A percentile compares a stretch with the other conserved stretches of the same genome.
phyloP scores from a whole-genome alignment of 1,140 invertebrate genomes.

The Bombus fervidus region DNA sequence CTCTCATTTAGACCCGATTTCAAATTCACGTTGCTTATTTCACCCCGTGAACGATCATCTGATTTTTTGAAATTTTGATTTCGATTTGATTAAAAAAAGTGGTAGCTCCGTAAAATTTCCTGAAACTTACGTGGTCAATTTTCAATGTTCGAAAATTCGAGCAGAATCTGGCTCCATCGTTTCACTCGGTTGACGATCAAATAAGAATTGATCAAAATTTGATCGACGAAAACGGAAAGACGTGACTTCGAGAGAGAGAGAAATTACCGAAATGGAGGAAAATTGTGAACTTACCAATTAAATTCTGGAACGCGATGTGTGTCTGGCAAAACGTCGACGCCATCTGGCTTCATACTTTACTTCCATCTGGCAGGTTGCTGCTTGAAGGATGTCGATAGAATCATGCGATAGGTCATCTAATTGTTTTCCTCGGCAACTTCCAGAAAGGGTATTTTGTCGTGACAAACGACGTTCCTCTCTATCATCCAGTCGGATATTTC shows the following conservation, averaged over 20 bases:
- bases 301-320: constrained; percentile 18
- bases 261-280: neutral
- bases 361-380: constrained; percentile 5
- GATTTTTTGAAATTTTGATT: neutral
- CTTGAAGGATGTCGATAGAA: constrained; percentile 57
- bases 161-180: too few relatives aligned
- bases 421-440: constrained; percentile 57
- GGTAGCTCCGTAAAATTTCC: neutral
- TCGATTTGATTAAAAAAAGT: neutral
- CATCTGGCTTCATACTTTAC: constrained; percentile 50
- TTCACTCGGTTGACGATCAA: neutral
- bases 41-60: too few relatives aligned
- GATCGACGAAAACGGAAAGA: neutral
- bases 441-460: constrained; percentile 19
- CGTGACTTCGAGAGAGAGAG: constrained; percentile 2
- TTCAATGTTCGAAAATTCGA: neutral
- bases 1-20: neutral
- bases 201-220: neutral
- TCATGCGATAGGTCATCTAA: constrained; percentile 64
- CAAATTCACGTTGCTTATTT: constrained; percentile 3
- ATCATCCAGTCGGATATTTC: neutral
- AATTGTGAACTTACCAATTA: constrained; percentile 40
- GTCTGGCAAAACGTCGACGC: constrained; percentile 35
- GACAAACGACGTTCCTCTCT: constrained; percentile 52
- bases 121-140: neutral